Base-by-base conservation (phyloP, 1,140 invertebrate species). In the Diprion similis region DNA sequence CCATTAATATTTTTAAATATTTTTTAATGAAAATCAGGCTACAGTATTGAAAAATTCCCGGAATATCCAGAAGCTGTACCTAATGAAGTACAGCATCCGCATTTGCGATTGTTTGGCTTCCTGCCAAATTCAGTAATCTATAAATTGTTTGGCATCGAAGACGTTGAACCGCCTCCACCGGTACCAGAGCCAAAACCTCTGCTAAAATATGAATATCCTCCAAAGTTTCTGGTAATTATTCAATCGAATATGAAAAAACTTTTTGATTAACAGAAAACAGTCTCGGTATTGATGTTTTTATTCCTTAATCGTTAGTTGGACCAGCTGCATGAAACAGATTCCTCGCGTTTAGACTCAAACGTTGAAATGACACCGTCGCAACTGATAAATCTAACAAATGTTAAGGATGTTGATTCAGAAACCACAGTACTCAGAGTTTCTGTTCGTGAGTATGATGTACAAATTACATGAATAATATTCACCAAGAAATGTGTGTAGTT, bases 151-250 rank as follows among this genome's bases (percentile, higher is more conserved):
- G n/a, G 74, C 18, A n/a, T 69, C 48, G 18, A 66, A 47, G 15
- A 24, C 2, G 11, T 69, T 17, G 48, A 68, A 47, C 69, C 7
- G 46, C n/a, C 37, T 17, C 19, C 19, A 1, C 46, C 69, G 9
- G 8, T 7, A 66, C 24, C 19, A 13, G 19, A 66, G 66, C 37
- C 67, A 72, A 74, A 73, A 68, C 19, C 65, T 59, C 7, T 46
- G n/a, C 11, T 75, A 2, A 78, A 78, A 69, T 80, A 80, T 37
- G n/a, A 72, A 68, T 80, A 80, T 74, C 78, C 79, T 46, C 10
- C 46, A 46, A 66, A 79, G 66, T 78, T 80, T 48, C 15, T 70
- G 69, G 69, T 47, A 47, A 37, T 37, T 37, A 37, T 37, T 37
- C 6, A 37, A 37, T 37, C 6, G 24, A 37, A 37, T 37, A 6